Percentiles rank a stretch among this genome's conserved stretches.
These are phyloP conservation scores for Mugil cephalus DNA, from an alignment of 2,113 vertebrate species.

Conservation along the genomic window DNA sequence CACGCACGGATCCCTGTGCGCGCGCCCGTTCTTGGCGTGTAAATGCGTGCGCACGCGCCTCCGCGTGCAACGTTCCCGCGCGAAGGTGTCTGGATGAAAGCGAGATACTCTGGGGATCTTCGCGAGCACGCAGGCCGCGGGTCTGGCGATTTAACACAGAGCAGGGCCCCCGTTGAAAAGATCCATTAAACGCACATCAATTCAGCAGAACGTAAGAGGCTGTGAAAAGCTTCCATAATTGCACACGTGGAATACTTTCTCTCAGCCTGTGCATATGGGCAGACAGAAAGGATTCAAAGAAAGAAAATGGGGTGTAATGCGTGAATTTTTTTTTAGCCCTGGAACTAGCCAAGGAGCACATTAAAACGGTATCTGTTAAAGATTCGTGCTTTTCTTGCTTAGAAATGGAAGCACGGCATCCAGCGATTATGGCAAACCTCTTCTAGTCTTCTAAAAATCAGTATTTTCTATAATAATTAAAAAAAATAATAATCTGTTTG, in stretches of 20 bases:
- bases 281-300: not conserved
- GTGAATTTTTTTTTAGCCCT: no score
- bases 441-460: not conserved
- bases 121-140: not conserved
- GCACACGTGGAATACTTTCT: constrained; percentile 29
- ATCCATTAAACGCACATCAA: constrained; percentile 48
- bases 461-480: not conserved
- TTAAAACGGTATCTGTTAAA: not conserved
- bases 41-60: constrained; percentile 16
- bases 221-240: constrained; percentile 37
- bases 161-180: constrained; percentile 50
- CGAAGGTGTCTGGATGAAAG: constrained; percentile 35
- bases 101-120: constrained; percentile 14
- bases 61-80: constrained; percentile 9
- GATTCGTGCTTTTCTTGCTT: not conserved
- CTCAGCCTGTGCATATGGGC: not conserved
- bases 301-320: not conserved
- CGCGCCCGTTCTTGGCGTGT: not conserved
- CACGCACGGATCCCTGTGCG: not conserved
- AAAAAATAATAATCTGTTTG: constrained; percentile 8
- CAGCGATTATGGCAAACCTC: not conserved
- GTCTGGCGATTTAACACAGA: constrained; percentile 46
- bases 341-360: not conserved
- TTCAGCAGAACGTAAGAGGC: constrained; percentile 11
- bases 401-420: not conserved